Evolutionary conservation across 2,113 vertebrate species (phyloP), one percentile per base, ranked within the genome.

Genomic region (Dromaius novaehollandiae): DNA sequence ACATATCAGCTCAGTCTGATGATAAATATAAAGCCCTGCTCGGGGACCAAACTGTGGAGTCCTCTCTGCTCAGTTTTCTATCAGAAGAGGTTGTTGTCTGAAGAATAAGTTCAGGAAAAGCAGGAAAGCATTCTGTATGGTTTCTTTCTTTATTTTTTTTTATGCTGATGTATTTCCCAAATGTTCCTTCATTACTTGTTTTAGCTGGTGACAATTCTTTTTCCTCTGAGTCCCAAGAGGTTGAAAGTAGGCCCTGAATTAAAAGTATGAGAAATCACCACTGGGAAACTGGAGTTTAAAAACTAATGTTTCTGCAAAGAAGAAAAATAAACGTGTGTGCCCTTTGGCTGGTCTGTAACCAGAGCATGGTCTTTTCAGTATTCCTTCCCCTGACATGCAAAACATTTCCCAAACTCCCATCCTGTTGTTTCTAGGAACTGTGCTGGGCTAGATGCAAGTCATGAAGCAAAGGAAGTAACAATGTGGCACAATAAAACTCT

Each of bases 251-350:
- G 38, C 51, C 48, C 44, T 92, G 51, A 82, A 76, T 85, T 82
- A 75, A 64, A 92, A 82, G 28, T 65, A 53, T 73, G 86, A 73
- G 63, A 95, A 93, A 73, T 84, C 81, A 46, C 65, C 55, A 42
- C 51, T 65, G 56, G 84, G 88, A 96, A 95, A 65, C 34, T 79
- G 25, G 16, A 87, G 48, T 91, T 95, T 95, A 69, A 77, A 90
- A 85, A 68, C n/a, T 22, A 51, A 66, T 44, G 50, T 61, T 94
- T 91, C 89, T 93, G 26, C 71, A 86, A 77, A 81, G 50, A 91
- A 71, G 61, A 56, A 89, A 93, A 78, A 85, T 53, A 76, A 66
- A 60, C 25, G 3, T 65, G 9, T n/a, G 42, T 2, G 2, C 56
- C 78, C 61, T 89, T 68, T 79, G 78, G 81, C 84, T 92, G 78